phyloP scores from a whole-genome alignment of 2,113 vertebrate genomes.

The Thamnophis sirtalis region DNA sequence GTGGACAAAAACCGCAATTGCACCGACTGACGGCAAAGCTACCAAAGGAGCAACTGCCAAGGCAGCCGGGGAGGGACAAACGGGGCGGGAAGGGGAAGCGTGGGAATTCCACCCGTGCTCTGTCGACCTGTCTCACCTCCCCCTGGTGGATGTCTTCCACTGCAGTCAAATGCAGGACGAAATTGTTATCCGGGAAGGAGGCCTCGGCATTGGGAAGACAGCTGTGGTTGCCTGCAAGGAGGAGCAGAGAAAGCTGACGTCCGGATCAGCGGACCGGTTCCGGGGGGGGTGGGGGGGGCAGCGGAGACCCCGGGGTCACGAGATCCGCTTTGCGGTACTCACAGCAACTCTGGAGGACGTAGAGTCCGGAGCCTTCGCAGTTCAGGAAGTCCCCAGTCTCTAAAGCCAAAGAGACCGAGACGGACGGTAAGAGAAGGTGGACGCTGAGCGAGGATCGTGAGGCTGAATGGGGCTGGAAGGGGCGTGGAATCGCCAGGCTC shows the following conservation, averaged over 20 bases:
- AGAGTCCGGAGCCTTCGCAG: slow-evolving; percentile 98
- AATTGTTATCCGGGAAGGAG: slow-evolving; percentile 94
- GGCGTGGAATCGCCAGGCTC: neutral
- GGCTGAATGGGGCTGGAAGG: neutral
- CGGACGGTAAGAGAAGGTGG: slow-evolving; percentile 22
- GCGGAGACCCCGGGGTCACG: too few relatives aligned
- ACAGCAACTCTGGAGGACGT: slow-evolving; percentile 96
- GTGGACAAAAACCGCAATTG: neutral
- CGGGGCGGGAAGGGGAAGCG: neutral
- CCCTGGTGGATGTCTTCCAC: slow-evolving; percentile 86
- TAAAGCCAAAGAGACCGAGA: slow-evolving; percentile 57
- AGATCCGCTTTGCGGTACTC: slow-evolving; percentile 58
- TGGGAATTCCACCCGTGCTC: neutral
- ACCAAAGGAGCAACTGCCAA: neutral
- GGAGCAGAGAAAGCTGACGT: rapidly evolving
- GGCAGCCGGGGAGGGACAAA: neutral
- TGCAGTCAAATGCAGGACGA: slow-evolving; percentile 87
- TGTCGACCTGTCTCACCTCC: slow-evolving; percentile 77
- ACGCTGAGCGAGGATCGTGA: neutral
- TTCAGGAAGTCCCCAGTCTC: slow-evolving; percentile 96
- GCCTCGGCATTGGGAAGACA: slow-evolving; percentile 93
- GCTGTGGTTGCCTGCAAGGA: slow-evolving; percentile 89
- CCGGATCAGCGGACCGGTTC: neutral
- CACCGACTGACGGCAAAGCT: neutral
- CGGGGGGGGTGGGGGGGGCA: too few relatives aligned